A percentile compares a stretch with the other conserved stretches of the same genome.
Conservation (phyloP, 2,113 vertebrate species). For the Semnopithecus entellus region DNA sequence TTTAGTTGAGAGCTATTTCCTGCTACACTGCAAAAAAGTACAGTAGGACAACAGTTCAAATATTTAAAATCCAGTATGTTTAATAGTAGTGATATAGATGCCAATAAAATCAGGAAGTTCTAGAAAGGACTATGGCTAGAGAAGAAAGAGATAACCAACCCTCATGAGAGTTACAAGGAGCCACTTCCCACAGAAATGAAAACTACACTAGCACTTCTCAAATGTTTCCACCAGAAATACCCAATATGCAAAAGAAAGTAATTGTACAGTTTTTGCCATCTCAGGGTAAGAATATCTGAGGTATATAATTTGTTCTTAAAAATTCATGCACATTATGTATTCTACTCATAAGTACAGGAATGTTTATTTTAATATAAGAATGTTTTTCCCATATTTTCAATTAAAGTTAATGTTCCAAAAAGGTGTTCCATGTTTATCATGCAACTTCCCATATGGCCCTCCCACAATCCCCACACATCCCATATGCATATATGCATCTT, state of each 20-base stretch:
- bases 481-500: background rate
- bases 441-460: background rate
- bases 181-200: background rate
- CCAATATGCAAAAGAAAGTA: background rate
- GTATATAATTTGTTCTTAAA: background rate
- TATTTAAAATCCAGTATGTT: background rate
- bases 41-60: background rate
- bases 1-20: background rate
- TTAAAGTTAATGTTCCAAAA: slow-evolving; percentile 5
- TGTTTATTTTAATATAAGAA: background rate
- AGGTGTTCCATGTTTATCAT: background rate
- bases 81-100: background rate
- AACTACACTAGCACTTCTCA: background rate
- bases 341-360: background rate
- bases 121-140: background rate
- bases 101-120: background rate
- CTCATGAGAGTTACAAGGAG: background rate
- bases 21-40: background rate
- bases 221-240: slow-evolving; percentile 5
- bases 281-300: background rate
- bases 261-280: background rate
- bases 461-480: background rate
- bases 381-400: background rate
- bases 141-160: background rate
- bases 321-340: background rate